Percentiles rank a stretch among this genome's conserved stretches.
Conservation (phyloP, 2,888 invertebrate species). For the Torymus auratus region DNA sequence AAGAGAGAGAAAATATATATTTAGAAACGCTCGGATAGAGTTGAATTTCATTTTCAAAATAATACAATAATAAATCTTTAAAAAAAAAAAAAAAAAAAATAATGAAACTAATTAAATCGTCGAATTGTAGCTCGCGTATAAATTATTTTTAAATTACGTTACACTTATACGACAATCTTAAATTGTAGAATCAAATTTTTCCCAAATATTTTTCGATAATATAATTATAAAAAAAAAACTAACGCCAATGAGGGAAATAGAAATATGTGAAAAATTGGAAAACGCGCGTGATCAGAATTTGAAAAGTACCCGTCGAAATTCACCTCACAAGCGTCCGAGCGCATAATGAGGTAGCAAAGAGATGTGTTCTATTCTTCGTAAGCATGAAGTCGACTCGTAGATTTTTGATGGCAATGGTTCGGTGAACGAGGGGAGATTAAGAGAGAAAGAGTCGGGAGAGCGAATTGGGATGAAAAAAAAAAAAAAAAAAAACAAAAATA, state of each 20-base stretch:
- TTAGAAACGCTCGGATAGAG: slow-evolving; percentile 50
- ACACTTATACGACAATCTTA: slow-evolving; percentile 50
- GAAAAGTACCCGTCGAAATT: slow-evolving; percentile 31
- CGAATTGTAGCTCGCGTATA: slow-evolving; percentile 36
- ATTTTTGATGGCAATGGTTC: slow-evolving; percentile 15
- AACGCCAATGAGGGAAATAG: neutral
- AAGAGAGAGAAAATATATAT: slow-evolving; percentile 53
- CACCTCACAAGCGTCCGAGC: slow-evolving; percentile 42
- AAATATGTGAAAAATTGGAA: slow-evolving; percentile 14
- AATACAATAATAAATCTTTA: neutral
- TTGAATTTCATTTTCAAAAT: slow-evolving; percentile 54
- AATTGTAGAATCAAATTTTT: slow-evolving; percentile 46
- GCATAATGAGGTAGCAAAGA: slow-evolving; percentile 32
- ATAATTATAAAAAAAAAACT: slow-evolving; percentile 25
- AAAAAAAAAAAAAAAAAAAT: slow-evolving; percentile 15
- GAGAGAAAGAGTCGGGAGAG: neutral
- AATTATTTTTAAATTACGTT: slow-evolving; percentile 43
- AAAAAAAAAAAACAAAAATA: slow-evolving; percentile 37
- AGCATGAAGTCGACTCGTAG: slow-evolving; percentile 14
- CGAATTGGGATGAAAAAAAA: slow-evolving; percentile 4
- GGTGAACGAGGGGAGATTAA: too few relatives aligned
- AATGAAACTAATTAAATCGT: slow-evolving; percentile 24
- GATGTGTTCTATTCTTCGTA: slow-evolving; percentile 51
- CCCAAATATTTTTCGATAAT: slow-evolving; percentile 55
- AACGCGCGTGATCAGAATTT: slow-evolving; percentile 24